These are phyloP conservation scores for Champsocephalus esox DNA, from an alignment of 2,797 vertebrate genomes.

Conservation along the genomic window DNA sequence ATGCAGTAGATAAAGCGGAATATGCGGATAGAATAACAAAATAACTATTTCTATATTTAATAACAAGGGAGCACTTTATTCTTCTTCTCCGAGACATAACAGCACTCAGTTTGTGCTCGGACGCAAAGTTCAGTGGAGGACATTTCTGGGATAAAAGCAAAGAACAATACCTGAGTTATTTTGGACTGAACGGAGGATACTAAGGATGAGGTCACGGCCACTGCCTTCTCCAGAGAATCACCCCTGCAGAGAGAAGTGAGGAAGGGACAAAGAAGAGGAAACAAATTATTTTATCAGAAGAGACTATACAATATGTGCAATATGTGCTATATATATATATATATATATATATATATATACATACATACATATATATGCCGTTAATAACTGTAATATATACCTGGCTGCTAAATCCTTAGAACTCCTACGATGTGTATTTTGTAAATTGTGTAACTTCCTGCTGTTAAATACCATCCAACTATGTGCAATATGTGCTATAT, in stretches of 20 bases:
- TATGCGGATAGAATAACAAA: neutral
- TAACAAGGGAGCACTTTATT: conserved; percentile 37
- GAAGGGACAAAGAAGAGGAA: conserved; percentile 33
- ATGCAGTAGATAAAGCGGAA: neutral
- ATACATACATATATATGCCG: too few species aligned
- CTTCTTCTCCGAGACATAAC: conserved; percentile 25
- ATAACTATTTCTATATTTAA: conserved; percentile 24
- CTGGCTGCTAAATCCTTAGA: too few species aligned
- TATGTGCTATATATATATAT: too few species aligned
- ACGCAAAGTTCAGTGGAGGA: conserved; percentile 42
- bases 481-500: too few species aligned
- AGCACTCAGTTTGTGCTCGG: conserved; percentile 30
- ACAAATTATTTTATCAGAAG: conserved; percentile 65
- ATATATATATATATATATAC: too few species aligned
- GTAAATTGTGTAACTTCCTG: too few species aligned
- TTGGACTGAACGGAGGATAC: conserved; percentile 97
- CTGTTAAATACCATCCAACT: too few species aligned
- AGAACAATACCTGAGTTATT: conserved; percentile 96
- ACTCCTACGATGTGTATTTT: too few species aligned
- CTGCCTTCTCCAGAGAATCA: conserved; percentile 92
- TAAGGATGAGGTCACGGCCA: conserved; percentile 92
- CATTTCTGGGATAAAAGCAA: conserved; percentile 50
- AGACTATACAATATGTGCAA: conserved; percentile 61
- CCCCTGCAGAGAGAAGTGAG: conserved; percentile 82
- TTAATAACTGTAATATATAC: too few species aligned